phyloP scores from a whole-genome alignment of 1,140 invertebrate genomes.

The Eulimnadia texana region DNA sequence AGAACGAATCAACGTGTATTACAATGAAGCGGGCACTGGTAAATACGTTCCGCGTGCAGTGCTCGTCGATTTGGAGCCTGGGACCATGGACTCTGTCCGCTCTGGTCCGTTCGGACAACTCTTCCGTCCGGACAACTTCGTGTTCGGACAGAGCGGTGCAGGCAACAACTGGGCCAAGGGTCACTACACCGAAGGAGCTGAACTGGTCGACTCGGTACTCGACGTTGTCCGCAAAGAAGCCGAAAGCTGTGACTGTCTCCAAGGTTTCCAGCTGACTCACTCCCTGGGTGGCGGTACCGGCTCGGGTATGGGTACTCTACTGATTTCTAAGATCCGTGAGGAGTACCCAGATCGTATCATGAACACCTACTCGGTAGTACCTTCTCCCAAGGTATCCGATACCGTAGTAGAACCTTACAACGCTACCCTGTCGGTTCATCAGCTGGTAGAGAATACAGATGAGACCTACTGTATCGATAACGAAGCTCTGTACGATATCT shows the following conservation, averaged over 20 bases:
- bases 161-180: conserved; percentile 85
- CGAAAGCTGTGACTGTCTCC: conserved; percentile 32
- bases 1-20: conserved; percentile 33
- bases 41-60: conserved; percentile 82
- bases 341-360: conserved; percentile 34
- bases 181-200: conserved; percentile 72
- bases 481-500: conserved; percentile 83
- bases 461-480: conserved; percentile 43
- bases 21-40: conserved; percentile 35
- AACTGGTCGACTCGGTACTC: conserved; percentile 46
- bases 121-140: conserved; percentile 76
- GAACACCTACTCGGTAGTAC: conserved; percentile 33
- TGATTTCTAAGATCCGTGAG: conserved; percentile 33
- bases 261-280: conserved; percentile 36
- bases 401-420: conserved; percentile 42
- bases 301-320: conserved; percentile 35
- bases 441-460: conserved; percentile 60
- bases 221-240: conserved; percentile 45
- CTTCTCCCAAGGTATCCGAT: conserved; percentile 36
- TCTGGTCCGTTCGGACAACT: conserved; percentile 75
- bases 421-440: conserved; percentile 52
- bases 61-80: conserved; percentile 73
- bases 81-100: conserved; percentile 81
- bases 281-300: conserved; percentile 40
- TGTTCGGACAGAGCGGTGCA: conserved; percentile 65